A percentile compares a stretch with the other conserved stretches of the same genome.
These are phyloP conservation scores for Drosophila gunungcola DNA, from an alignment of 1,140 invertebrate genomes.

Conservation along the genomic window DNA sequence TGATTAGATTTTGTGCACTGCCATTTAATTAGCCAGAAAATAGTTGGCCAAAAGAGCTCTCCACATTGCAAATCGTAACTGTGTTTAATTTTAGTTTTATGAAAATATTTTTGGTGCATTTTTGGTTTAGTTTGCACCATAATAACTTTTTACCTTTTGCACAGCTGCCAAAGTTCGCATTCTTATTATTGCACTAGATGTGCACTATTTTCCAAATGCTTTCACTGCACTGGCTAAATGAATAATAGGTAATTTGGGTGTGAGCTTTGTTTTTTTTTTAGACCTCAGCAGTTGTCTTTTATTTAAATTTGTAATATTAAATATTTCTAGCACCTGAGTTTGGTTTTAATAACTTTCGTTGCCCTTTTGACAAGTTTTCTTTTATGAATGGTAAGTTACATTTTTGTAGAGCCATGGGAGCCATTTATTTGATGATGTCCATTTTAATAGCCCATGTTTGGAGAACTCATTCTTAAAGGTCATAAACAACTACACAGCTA, in stretches of 20 bases:
- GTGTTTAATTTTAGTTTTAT: neutral
- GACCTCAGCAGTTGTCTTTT: conserved; percentile 2
- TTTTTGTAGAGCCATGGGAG: neutral
- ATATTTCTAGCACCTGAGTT: conserved; percentile 4
- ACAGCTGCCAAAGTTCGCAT: conserved; percentile 16
- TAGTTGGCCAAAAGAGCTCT: conserved; percentile 4
- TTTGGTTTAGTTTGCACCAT: neutral
- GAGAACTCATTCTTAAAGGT: neutral
- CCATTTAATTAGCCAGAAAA: conserved; percentile 48
- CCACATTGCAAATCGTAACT: neutral
- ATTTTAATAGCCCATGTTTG: conserved; percentile 5
- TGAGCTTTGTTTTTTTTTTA: conserved; percentile 11
- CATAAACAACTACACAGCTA: conserved; percentile 66
- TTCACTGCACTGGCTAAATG: neutral
- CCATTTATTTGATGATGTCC: neutral
- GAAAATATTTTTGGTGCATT: neutral
- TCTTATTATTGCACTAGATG: conserved; percentile 10
- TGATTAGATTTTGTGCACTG: conserved; percentile 26
- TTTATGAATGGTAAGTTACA: neutral
- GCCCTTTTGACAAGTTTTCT: neutral
- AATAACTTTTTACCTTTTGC: conserved; percentile 16
- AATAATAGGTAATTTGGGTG: conserved; percentile 15
- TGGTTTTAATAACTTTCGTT: neutral
- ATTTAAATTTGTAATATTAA: conserved; percentile 12
- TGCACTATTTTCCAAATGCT: conserved; percentile 6